phyloP scores from a whole-genome alignment of 2,888 invertebrate species.

The Nephrotoma flavescens region DNA sequence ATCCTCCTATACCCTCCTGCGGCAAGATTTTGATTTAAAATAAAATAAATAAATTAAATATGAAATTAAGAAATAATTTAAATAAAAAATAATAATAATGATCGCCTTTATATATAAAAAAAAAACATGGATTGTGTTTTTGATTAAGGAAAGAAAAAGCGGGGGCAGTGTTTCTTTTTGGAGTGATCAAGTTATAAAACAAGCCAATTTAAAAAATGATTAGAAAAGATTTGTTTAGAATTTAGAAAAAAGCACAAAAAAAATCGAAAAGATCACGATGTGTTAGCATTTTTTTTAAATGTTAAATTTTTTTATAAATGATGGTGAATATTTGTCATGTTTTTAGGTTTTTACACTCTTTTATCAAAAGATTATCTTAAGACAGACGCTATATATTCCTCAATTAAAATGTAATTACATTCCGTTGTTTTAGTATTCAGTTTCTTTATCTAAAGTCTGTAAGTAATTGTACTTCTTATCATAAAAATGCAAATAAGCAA shows the following conservation, averaged over 20 bases:
- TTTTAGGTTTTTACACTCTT: not conserved
- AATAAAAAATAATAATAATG: slow-evolving; percentile 7
- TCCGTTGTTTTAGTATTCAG: not conserved
- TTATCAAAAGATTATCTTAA: not conserved
- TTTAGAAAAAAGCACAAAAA: not conserved
- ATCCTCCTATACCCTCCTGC: slow-evolving; percentile 51
- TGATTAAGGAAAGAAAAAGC: not conserved
- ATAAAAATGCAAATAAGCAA: not conserved
- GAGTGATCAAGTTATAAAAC: not conserved
- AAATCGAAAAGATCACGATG: not conserved
- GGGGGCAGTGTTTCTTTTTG: not conserved
- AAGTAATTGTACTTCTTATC: not conserved
- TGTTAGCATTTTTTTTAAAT: not conserved
- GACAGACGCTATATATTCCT: not conserved
- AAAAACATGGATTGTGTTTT: not conserved
- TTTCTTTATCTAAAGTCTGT: not conserved
- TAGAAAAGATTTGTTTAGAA: not conserved
- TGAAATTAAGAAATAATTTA: slow-evolving; percentile 6
- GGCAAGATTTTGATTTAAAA: slow-evolving; percentile 7
- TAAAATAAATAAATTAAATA: not conserved
- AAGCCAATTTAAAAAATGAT: not conserved
- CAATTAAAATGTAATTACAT: not conserved
- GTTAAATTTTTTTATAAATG: not conserved
- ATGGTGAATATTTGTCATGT: not conserved
- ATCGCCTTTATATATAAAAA: not conserved